Conservation (phyloP, 2,113 vertebrate species). For the Pongo abelii region DNA sequence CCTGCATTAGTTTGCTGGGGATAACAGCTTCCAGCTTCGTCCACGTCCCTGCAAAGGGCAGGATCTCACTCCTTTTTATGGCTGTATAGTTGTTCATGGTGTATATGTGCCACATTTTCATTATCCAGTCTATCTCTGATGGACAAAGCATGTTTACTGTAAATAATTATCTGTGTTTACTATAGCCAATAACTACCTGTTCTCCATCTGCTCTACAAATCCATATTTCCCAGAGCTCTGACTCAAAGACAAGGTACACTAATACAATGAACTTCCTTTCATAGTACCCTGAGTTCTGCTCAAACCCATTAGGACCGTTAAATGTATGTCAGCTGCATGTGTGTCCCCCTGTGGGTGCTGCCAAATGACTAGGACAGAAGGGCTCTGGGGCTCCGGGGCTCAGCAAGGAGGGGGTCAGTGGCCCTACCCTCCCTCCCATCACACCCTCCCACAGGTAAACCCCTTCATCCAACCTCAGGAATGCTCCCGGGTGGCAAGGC, state of each 20-base stretch:
- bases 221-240: rapidly evolving
- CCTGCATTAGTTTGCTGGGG: too few relatives aligned
- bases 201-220: rapidly evolving
- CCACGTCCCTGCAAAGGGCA: too few relatives aligned
- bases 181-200: rapidly evolving
- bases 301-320: too few relatives aligned
- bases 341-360: rapidly evolving
- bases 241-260: neutral
- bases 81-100: too few relatives aligned
- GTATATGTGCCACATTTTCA: too few relatives aligned
- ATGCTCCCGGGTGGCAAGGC: neutral
- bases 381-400: too few relatives aligned
- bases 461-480: rapidly evolving
- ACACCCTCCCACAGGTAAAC: neutral
- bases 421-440: neutral
- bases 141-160: too few relatives aligned
- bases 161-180: rapidly evolving
- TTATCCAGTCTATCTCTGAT: too few relatives aligned
- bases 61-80: too few relatives aligned
- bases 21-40: too few relatives aligned
- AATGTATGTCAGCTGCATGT: rapidly evolving
- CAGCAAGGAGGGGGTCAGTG: too few relatives aligned
- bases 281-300: neutral
- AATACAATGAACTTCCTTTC: rapidly evolving
- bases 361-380: too few relatives aligned